These are phyloP conservation scores for rat (Rattus norvegicus) DNA, from an alignment of 2,113 vertebrate genomes.

Conservation along the genomic window DNA sequence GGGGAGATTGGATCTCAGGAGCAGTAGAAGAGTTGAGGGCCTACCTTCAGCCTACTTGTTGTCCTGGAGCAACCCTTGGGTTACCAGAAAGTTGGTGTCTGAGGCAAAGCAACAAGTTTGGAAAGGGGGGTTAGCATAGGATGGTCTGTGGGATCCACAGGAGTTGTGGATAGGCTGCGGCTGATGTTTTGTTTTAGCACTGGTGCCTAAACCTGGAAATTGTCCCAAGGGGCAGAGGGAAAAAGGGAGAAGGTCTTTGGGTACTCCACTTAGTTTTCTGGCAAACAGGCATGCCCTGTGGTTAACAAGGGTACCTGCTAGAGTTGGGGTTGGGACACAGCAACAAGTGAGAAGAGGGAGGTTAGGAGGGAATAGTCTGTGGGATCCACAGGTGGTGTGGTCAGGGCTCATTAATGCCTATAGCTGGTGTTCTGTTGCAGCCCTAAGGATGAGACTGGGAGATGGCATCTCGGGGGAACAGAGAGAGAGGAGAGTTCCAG, in stretches of 20 bases:
- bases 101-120: neutral
- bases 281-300: neutral
- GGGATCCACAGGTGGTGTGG: neutral
- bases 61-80: neutral
- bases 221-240: neutral
- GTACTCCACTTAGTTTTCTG: neutral
- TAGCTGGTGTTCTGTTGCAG: neutral
- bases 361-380: neutral
- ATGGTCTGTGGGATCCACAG: neutral
- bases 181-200: neutral
- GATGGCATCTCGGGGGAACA: neutral
- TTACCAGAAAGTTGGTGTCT: neutral
- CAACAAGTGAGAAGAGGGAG: neutral
- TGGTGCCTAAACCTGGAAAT: neutral
- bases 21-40: neutral
- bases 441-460: neutral
- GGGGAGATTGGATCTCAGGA: neutral
- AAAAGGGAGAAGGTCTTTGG: neutral
- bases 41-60: neutral
- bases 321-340: neutral
- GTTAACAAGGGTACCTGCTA: neutral
- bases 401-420: neutral
- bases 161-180: neutral
- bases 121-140: neutral
- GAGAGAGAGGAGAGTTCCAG: too few relatives aligned